These are phyloP conservation scores for Hesperia comma DNA, from an alignment of 2,888 invertebrate genomes.

Conservation along the genomic window DNA sequence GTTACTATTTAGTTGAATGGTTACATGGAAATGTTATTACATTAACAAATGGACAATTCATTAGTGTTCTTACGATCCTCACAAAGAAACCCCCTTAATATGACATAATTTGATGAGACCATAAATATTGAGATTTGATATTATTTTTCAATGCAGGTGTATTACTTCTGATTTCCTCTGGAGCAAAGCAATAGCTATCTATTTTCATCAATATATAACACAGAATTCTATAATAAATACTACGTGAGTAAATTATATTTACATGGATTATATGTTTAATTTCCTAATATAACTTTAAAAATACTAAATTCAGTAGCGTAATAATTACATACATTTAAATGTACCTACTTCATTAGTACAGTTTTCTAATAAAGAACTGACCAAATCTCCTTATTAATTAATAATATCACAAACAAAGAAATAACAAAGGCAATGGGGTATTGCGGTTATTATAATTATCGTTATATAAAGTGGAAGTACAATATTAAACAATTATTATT, in stretches of 20 bases:
- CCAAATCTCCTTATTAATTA: conserved; percentile 14
- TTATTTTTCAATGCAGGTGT: not conserved
- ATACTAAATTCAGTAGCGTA: conserved; percentile 3
- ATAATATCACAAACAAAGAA: conserved; percentile 29
- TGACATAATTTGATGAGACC: no score
- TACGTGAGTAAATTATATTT: conserved; percentile 6
- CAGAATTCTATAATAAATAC: conserved; percentile 11
- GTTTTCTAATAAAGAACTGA: conserved; percentile 9
- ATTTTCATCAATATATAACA: conserved; percentile 30
- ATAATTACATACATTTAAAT: conserved; percentile 3
- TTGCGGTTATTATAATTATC: not conserved
- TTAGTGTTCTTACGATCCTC: not conserved
- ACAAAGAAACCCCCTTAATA: no score
- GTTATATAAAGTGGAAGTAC: no score
- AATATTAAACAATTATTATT: no score
- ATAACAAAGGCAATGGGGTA: not conserved
- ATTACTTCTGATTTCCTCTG: not conserved
- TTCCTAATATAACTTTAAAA: conserved; percentile 9
- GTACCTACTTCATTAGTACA: conserved; percentile 5
- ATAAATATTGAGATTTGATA: no score
- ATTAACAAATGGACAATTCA: no score
- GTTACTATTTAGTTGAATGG: no score
- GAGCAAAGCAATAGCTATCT: not conserved
- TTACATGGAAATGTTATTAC: no score
- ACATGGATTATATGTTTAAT: conserved; percentile 8